Conservation (phyloP, 2,113 vertebrate genomes). For the Rhizomys pruinosus region DNA sequence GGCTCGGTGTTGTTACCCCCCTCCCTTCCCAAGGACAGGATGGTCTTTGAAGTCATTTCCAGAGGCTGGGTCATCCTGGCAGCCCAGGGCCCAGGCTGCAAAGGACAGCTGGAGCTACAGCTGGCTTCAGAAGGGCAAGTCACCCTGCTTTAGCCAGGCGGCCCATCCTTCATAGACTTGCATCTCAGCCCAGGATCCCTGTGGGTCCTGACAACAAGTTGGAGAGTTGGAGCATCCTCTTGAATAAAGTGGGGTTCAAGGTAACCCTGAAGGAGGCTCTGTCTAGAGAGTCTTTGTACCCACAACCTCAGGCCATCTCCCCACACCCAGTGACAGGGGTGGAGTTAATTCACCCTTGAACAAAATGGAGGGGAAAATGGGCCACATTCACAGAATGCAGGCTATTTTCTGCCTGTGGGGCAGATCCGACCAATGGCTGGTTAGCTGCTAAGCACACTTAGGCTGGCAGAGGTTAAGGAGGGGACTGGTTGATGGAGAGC, state of each 20-base stretch:
- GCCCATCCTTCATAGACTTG: slow-evolving; percentile 32
- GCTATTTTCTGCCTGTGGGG: background rate
- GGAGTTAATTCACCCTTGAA: background rate
- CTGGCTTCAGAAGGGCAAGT: background rate
- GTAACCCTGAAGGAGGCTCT: background rate
- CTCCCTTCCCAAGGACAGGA: fast-evolving
- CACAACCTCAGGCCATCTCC: background rate
- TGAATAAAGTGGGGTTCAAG: background rate
- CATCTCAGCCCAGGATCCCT: slow-evolving; percentile 51
- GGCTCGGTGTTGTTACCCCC: fast-evolving
- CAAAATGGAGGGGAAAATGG: background rate
- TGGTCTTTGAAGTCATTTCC: background rate
- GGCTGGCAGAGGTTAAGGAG: background rate
- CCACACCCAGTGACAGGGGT: background rate
- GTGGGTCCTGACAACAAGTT: slow-evolving; percentile 52
- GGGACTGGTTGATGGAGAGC: background rate
- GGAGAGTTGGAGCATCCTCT: background rate
- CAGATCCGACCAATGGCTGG: background rate
- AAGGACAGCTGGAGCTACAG: slow-evolving; percentile 16
- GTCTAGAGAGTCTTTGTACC: background rate
- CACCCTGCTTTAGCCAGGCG: slow-evolving; percentile 52
- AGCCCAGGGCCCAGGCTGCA: background rate
- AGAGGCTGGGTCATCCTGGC: slow-evolving; percentile 6
- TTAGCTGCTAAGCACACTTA: slow-evolving; percentile 6
- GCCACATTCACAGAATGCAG: background rate